Evolutionary conservation across 2,888 invertebrate species (phyloP).

Genomic region (Ptilodon capucinus): DNA sequence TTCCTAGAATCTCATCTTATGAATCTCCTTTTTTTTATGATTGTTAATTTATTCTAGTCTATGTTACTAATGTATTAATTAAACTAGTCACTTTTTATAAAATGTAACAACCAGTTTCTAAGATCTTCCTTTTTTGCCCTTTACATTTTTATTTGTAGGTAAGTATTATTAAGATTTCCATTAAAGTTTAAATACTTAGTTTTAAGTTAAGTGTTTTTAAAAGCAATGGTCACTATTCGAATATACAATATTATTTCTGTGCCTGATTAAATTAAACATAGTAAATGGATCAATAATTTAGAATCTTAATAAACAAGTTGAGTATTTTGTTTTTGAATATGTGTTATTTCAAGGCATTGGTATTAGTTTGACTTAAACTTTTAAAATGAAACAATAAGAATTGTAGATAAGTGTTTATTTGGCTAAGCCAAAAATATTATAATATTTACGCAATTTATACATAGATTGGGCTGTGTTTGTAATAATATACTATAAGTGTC

Average conservation of each 20-base stretch:
- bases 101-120: neutral
- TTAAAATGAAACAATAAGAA: slow-evolving; percentile 18
- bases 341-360: neutral
- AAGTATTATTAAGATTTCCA: neutral
- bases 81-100: neutral
- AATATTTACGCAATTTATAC: slow-evolving; percentile 24
- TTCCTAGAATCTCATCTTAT: slow-evolving; percentile 18
- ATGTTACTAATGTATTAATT: no score
- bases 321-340: neutral
- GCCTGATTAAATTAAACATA: neutral
- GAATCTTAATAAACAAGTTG: neutral
- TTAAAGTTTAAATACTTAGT: neutral
- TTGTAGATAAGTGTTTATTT: slow-evolving; percentile 38
- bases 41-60: slow-evolving; percentile 25
- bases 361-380: neutral
- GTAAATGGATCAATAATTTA: neutral
- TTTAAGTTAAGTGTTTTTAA: neutral
- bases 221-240: no score
- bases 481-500: slow-evolving; percentile 23
- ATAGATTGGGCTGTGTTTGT: slow-evolving; percentile 36
- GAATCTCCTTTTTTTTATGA: slow-evolving; percentile 6
- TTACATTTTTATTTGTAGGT: slow-evolving; percentile 7
- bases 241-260: no score
- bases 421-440: slow-evolving; percentile 38
- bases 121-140: slow-evolving; percentile 21